Evolutionary conservation across 2,888 invertebrate genomes (phyloP).

Genomic region (Chironomus tentans): DNA sequence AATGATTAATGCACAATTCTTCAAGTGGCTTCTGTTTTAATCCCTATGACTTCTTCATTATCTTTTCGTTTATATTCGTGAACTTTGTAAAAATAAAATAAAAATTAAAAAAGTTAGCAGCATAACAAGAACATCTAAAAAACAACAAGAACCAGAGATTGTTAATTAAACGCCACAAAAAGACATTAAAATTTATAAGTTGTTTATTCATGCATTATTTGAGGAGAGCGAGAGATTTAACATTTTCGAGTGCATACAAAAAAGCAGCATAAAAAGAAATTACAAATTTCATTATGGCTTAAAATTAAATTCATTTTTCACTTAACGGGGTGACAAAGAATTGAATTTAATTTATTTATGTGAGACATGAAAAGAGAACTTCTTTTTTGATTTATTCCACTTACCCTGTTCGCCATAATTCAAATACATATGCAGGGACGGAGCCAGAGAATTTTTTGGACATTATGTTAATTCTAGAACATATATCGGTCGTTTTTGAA

Average conservation of each 20-base stretch:
- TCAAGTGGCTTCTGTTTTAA: conserved; percentile 24
- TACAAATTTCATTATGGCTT: neutral
- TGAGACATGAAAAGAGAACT: neutral
- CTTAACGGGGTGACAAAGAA: neutral
- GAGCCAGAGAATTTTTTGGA: too few species aligned
- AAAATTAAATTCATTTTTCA: neutral
- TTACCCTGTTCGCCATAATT: neutral
- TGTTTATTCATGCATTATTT: neutral
- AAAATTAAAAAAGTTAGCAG: too few species aligned
- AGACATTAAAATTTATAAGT: neutral
- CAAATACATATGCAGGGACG: too few species aligned
- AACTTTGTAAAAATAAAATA: too few species aligned
- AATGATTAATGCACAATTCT: conserved; percentile 15
- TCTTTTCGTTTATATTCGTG: neutral
- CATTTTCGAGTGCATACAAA: neutral
- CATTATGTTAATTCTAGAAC: too few species aligned
- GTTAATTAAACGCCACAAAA: conserved; percentile 13
- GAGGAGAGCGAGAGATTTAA: too few species aligned
- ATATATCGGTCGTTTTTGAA: too few species aligned
- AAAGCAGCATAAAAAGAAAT: neutral
- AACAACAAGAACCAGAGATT: neutral
- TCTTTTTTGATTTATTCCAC: neutral
- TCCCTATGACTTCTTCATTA: conserved; percentile 12
- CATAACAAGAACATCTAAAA: neutral
- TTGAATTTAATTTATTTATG: neutral